Base-by-base conservation (phyloP, 1,140 invertebrate species). In the Onthophagus taurus region DNA sequence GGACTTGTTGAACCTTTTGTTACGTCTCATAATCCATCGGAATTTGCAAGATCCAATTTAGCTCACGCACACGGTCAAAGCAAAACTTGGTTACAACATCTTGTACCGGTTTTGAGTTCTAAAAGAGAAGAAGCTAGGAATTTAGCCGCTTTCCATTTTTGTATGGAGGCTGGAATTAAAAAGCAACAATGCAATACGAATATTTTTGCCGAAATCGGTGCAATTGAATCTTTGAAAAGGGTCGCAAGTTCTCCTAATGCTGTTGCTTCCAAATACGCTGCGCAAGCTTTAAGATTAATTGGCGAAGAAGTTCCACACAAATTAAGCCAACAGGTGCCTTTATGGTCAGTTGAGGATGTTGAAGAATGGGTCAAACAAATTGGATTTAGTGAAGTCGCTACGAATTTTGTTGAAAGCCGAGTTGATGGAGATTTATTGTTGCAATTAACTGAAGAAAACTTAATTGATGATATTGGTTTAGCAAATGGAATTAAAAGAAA, bases 131-230 rank as follows among this genome's bases (percentile, higher is more conserved):
- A 98, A 66, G 94, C 96, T 0, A 77, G 93, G 50, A 96, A 95
- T 60, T 65, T 99, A 39, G 95, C 96, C 0, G 93, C 95, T 18
- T 99, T 99, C 65, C 96, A 99, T 63, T 99, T 99, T 63, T 97
- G 93, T 57, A 97, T 99, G 91, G 96, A 99, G 66, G 95, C 96
- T 2, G 89, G 88, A 8, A 98, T 99, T 24, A 98, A 98, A 60
- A 86, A 94, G 54, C 83, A 91, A 53, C 95, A 98, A 67, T 89
- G 90, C 9, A 93, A 95, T 48, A 87, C 91, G 0, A 83, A 90
- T 63, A 85, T 96, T 54, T 97, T 99, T 60, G 74, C 80, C 39
- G 90, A 94, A 64, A 97, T 99, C 48, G 89, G 88, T 35, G 94
- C 92, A 1, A 87, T 99, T 36, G 89, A 96, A 52, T 87, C 93